Conservation (phyloP, 2,113 vertebrate species). For the Coturnix japonica region DNA sequence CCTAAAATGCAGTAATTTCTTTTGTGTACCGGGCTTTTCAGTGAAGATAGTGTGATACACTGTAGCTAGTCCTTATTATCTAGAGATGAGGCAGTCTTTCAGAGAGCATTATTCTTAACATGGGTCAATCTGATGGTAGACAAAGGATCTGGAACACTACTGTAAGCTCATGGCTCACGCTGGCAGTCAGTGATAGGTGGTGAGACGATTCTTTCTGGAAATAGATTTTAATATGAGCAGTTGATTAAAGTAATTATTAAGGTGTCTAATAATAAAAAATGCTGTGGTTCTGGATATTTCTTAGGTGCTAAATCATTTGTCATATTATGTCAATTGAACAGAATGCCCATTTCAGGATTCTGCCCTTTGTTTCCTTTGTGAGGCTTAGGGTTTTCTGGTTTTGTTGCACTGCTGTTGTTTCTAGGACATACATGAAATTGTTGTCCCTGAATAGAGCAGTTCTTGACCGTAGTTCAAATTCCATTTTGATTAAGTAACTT, state of each 20-base stretch:
- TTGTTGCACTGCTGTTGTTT: background rate
- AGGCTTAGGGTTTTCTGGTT: background rate
- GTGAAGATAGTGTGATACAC: background rate
- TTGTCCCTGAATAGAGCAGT: background rate
- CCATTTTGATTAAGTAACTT: slow-evolving; percentile 1
- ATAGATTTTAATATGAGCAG: background rate
- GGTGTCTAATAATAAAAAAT: background rate
- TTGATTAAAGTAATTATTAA: background rate
- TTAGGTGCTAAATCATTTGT: background rate
- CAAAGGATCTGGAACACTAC: background rate
- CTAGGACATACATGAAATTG: background rate
- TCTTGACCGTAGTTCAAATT: background rate
- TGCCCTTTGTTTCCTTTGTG: background rate
- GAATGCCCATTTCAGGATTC: background rate
- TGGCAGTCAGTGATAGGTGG: background rate
- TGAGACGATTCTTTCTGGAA: background rate
- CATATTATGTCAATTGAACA: background rate
- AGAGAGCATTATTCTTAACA: background rate
- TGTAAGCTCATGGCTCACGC: background rate
- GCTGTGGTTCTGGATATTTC: background rate
- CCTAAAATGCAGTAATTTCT: background rate
- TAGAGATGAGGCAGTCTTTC: background rate
- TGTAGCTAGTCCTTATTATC: background rate
- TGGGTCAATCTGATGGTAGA: background rate
- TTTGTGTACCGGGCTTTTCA: background rate